A percentile compares a stretch with the other conserved stretches of the same genome.
These are phyloP conservation scores for Heliconius congener DNA, from an alignment of 1,140 invertebrate genomes.

Conservation along the genomic window DNA sequence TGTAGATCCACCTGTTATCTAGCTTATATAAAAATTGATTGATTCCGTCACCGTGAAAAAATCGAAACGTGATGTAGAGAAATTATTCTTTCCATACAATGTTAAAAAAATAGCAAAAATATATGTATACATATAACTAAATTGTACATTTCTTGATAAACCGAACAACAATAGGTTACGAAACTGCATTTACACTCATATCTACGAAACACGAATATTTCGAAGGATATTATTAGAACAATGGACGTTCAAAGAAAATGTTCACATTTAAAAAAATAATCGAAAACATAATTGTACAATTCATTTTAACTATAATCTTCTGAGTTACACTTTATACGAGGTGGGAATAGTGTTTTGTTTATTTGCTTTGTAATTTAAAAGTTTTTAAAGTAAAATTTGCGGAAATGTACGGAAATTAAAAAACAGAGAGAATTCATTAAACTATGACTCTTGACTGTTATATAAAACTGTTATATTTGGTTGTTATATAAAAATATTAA, in stretches of 20 bases:
- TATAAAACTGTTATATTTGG: too few species aligned
- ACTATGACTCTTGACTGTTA: too few species aligned
- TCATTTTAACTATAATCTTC: neutral
- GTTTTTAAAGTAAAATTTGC: too few species aligned
- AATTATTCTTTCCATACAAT: too few species aligned
- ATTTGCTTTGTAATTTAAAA: neutral
- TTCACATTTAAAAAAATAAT: neutral
- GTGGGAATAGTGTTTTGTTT: neutral
- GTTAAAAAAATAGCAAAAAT: too few species aligned
- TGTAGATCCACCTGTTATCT: too few species aligned
- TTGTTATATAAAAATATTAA: neutral
- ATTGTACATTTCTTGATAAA: neutral
- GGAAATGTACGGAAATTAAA: too few species aligned
- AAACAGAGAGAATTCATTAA: too few species aligned
- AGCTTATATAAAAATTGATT: too few species aligned
- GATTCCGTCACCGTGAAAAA: too few species aligned
- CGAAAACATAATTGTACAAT: neutral
- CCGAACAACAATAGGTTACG: neutral
- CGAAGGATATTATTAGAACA: slow-evolving; percentile 9
- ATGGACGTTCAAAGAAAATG: slow-evolving; percentile 6
- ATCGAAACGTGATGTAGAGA: too few species aligned
- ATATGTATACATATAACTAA: neutral
- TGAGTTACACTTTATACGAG: neutral
- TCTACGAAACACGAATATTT: slow-evolving; percentile 3
- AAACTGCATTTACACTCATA: neutral